Conservation (phyloP, 2,888 invertebrate species). For the Odontocerum albicorne region DNA sequence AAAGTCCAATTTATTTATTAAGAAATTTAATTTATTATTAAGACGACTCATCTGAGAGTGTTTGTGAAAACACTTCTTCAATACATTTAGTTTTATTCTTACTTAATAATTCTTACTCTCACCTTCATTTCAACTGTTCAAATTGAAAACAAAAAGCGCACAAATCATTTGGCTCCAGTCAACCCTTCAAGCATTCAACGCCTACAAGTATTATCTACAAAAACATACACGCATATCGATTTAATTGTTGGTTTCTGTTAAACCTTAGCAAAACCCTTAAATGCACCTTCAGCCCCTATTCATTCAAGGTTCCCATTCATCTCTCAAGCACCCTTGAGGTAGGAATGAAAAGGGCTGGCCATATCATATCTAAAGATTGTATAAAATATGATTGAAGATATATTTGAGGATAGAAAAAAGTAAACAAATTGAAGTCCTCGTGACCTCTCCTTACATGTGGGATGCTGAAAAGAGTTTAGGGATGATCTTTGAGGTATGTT, state of each 20-base stretch:
- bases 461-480: slow-evolving; percentile 1
- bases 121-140: no score
- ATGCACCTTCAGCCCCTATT: slow-evolving; percentile 14
- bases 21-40: no score
- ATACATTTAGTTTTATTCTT: no score
- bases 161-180: no score
- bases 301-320: neutral
- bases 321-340: neutral
- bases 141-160: no score
- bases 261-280: neutral
- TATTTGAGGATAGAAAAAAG: slow-evolving; percentile 2
- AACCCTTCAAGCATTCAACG: no score
- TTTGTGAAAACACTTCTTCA: no score
- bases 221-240: slow-evolving; percentile 1
- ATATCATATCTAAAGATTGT: slow-evolving; percentile 14
- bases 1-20: no score
- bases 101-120: no score
- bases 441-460: neutral
- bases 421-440: neutral
- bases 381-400: neutral
- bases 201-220: no score
- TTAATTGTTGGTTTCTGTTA: slow-evolving; percentile 6
- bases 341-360: neutral
- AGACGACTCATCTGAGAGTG: no score
- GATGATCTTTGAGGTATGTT: neutral